Percentiles rank a stretch among this genome's conserved stretches.
phyloP scores from a whole-genome alignment of 2,888 invertebrate species.

The Tubiluchus corallicola region DNA sequence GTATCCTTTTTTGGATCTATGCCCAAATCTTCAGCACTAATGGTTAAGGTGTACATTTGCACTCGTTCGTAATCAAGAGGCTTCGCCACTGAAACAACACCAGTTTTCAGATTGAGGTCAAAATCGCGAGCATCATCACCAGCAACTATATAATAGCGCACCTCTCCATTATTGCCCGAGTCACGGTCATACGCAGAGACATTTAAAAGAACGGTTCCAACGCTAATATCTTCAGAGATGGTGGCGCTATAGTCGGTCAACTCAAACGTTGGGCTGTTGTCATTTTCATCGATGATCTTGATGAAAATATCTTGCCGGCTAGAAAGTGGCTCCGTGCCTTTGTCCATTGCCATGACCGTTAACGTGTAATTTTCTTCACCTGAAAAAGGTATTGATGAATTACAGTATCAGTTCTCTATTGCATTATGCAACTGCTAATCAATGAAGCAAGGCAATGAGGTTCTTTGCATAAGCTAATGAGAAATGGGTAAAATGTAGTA shows the following conservation, averaged over 20 bases:
- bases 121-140: conserved; percentile 44
- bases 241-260: conserved; percentile 65
- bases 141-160: conserved; percentile 67
- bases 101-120: conserved; percentile 50
- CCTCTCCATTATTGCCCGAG: conserved; percentile 69
- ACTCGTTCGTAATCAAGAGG: conserved; percentile 82
- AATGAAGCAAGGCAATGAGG: too few species aligned
- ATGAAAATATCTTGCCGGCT: conserved; percentile 17
- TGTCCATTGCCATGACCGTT: conserved; percentile 20
- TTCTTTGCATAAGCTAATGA: too few species aligned
- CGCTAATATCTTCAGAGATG: conserved; percentile 78
- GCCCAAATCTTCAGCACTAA: conserved; percentile 66
- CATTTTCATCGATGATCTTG: conserved; percentile 20
- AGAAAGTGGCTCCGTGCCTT: conserved; percentile 19
- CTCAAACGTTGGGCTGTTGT: conserved; percentile 43
- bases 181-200: conserved; percentile 35
- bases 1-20: conserved; percentile 45
- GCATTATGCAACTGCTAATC: too few species aligned
- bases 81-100: conserved; percentile 72
- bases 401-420: too few species aligned
- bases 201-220: conserved; percentile 42
- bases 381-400: neutral
- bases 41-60: conserved; percentile 56
- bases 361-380: conserved; percentile 17
- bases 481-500: too few species aligned